phyloP scores from a whole-genome alignment of 2,888 invertebrate species.

The Subacronicta megacephala region DNA sequence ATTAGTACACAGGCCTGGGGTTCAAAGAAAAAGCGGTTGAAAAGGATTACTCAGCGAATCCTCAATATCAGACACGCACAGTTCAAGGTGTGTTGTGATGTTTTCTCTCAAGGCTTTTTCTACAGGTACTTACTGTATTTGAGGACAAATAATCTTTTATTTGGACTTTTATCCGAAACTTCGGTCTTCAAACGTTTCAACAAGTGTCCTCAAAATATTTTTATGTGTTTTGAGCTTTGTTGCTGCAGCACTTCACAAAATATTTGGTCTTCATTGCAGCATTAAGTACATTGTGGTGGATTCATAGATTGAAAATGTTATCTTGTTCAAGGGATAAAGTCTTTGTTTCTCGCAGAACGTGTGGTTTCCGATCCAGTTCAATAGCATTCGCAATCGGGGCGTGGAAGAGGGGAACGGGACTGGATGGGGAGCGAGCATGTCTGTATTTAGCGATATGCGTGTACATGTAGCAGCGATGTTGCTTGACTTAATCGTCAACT shows the following conservation, averaged over 20 bases:
- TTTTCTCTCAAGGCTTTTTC: constrained; percentile 2
- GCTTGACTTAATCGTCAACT: no score
- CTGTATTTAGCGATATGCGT: constrained; percentile 40
- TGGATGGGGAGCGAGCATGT: constrained; percentile 31
- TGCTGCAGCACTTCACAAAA: neutral
- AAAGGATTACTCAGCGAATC: constrained; percentile 14
- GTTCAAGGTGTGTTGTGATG: neutral
- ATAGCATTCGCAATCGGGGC: constrained; percentile 49
- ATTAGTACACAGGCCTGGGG: neutral
- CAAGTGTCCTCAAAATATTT: neutral
- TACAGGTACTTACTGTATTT: constrained; percentile 1
- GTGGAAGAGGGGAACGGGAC: constrained; percentile 43
- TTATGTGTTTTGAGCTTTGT: neutral
- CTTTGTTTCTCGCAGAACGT: constrained; percentile 46
- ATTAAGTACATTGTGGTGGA: constrained; percentile 7
- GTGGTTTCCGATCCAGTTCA: constrained; percentile 52
- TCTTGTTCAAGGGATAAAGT: constrained; percentile 27
- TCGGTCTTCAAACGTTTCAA: neutral
- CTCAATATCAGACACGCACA: constrained; percentile 13
- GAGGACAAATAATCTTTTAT: constrained; percentile 8
- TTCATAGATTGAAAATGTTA: constrained; percentile 46
- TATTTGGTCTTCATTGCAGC: constrained; percentile 5
- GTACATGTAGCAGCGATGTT: constrained; percentile 10
- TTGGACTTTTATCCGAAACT: constrained; percentile 7
- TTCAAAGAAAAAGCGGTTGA: constrained; percentile 20